Base-by-base conservation (phyloP, 2,888 invertebrate genomes). In the Malachius bipustulatus region DNA sequence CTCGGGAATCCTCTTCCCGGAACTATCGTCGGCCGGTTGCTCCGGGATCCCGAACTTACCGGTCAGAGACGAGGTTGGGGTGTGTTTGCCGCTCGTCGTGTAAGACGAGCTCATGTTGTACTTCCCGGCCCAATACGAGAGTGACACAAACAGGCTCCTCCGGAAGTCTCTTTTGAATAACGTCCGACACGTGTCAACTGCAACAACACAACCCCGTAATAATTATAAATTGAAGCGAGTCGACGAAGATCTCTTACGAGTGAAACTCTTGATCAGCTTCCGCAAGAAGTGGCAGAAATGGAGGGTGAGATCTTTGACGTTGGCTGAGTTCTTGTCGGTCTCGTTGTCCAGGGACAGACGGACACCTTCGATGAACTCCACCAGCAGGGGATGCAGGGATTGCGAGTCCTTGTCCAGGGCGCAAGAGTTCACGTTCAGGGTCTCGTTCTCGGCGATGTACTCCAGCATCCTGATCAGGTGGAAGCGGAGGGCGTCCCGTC, bases 321-420 rank as follows among this genome's bases (percentile, higher is more conserved):
- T 80, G 1, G 78, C 77, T 2, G 83, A 80, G 56, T 93, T 94
- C 55, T 96, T 90, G 54, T 97, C 97, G 3, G 83, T 81, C 59
- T 98, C 97, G 43, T 79, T 79, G 59, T 96, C 93, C 33, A 98
- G 69, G 59, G 88, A 91, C 34, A 82, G 73, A 16, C 94, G 73
- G 10, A 88, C 90, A 0, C 94, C 93, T 49, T 97, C 96, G 50
- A 98, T 78, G 56, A 94, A 96, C 56, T 98, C 97, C 3, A 90
- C 79, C 52, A 97, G 78, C 2, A 83, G 77, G 1, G 85, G 77
- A 62, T 87, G 88, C 32, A 96, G 66, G 1, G 82, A 77, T 47
- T 87, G 87, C 0, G 82, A 78, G 49, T 82, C 80, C 38, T 78
- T 70, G 53, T 94, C 93, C 46, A 91, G 57, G 2, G 90, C 82